Base-by-base conservation (phyloP, 2,888 invertebrate genomes). In the Aethes cnicana region DNA sequence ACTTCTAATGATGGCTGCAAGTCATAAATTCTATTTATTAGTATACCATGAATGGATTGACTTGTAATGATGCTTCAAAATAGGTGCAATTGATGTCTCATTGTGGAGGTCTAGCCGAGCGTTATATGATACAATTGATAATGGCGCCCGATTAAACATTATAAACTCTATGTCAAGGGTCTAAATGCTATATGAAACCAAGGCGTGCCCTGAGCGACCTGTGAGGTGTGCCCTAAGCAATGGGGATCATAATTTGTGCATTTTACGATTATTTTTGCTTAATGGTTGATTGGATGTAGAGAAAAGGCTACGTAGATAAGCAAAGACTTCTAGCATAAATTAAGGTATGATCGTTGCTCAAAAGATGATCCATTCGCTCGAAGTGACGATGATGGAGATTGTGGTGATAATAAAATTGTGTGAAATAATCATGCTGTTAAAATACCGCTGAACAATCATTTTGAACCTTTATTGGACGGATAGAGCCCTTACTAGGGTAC, bases 81-180 rank as follows among this genome's bases (percentile, higher is more conserved):
- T 37, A 39, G 30, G 18, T 20, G 12, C 39, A 46, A 52, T 52
- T 46, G 39, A 52, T 52, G 52, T 17, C 46, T 39, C 33, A 52
- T 52, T 52, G 46, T 52, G 26, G 23, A n/a, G 20, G 14, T 16
- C 8, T 39, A 52, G 5, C 39, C 52, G 23, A 52, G 25, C 52
- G 46, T 52, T 39, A 32, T 32, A 17, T 32, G 30, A 39, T 52
- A 33, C 37, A 52, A 26, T 42, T 16, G 11, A 3, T 12, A 11
- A n/a, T n/a, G n/a, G n/a, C n/a, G n/a, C n/a, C n/a, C n/a, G n/a
- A n/a, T n/a, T n/a, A n/a, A n/a, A n/a, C n/a, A n/a, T n/a, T n/a
- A n/a, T n/a, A n/a, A n/a, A n/a, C n/a, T n/a, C n/a, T n/a, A n/a
- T n/a, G n/a, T n/a, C n/a, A n/a, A n/a, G n/a, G n/a, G n/a, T n/a